phyloP scores from a whole-genome alignment of 2,888 invertebrate genomes.

The Chrysolina haemoptera region DNA sequence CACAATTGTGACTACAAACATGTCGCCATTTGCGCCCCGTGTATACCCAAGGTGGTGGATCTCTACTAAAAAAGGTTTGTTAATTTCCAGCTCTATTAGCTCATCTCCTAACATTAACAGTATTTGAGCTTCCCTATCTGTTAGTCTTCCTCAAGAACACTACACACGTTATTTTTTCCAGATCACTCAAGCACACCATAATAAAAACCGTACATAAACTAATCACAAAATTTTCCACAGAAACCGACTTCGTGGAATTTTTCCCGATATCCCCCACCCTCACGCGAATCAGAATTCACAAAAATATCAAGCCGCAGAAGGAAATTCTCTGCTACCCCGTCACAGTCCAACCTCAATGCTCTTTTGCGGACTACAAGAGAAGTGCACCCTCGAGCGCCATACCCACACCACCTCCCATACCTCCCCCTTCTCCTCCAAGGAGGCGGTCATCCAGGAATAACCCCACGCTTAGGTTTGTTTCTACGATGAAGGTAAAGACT shows the following conservation, averaged over 20 bases:
- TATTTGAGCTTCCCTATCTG: constrained; percentile 36
- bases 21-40: constrained; percentile 7
- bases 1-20: not conserved
- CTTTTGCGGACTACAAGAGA: constrained; percentile 76
- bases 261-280: constrained; percentile 86
- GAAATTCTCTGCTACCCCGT: constrained; percentile 78
- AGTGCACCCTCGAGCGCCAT: constrained; percentile 73
- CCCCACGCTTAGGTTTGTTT: constrained; percentile 78
- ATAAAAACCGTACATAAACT: constrained; percentile 30
- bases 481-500: constrained; percentile 70
- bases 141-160: constrained; percentile 21
- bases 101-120: constrained; percentile 21
- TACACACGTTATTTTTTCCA: constrained; percentile 36
- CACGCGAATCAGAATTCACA: constrained; percentile 85
- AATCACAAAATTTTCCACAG: constrained; percentile 70
- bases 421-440: constrained; percentile 82
- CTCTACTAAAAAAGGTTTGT: constrained; percentile 42
- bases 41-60: constrained; percentile 36
- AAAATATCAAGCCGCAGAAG: constrained; percentile 69
- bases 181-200: constrained; percentile 46
- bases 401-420: constrained; percentile 61
- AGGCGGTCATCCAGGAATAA: constrained; percentile 84
- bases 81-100: constrained; percentile 21
- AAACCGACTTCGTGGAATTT: constrained; percentile 85
- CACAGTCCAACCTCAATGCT: constrained; percentile 69